Evolutionary conservation across 1,140 invertebrate species (phyloP).

Genomic region (Mamestra configurata): DNA sequence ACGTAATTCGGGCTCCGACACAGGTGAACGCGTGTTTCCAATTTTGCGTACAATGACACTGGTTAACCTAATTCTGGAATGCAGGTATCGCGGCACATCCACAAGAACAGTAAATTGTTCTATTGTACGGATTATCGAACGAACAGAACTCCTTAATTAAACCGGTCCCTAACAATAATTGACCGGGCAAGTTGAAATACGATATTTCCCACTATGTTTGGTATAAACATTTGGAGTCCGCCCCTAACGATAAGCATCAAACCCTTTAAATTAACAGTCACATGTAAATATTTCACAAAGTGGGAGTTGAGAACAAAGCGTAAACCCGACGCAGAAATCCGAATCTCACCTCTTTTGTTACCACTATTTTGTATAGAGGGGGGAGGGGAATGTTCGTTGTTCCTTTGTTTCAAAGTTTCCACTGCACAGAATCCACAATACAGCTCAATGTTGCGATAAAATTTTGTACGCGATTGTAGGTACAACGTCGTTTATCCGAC

Average conservation of each 20-base stretch:
- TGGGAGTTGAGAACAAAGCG: conserved; percentile 10
- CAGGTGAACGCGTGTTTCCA: conserved; percentile 4
- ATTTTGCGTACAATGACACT: background rate
- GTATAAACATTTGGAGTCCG: background rate
- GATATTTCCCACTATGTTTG: conserved; percentile 30
- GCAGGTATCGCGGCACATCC: background rate
- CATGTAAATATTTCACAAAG: conserved; percentile 35
- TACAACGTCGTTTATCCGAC: background rate
- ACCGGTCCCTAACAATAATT: conserved; percentile 29
- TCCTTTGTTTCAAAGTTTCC: conserved; percentile 28
- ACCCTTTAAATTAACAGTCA: conserved; percentile 35
- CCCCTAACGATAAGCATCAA: conserved; percentile 39
- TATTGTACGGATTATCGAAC: background rate
- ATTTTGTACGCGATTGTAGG: conserved; percentile 27
- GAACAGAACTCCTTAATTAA: conserved; percentile 29
- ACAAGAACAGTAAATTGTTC: background rate
- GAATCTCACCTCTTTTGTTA: conserved; percentile 39
- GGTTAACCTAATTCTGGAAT: background rate
- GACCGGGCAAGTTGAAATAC: conserved; percentile 31
- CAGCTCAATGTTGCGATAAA: conserved; percentile 22
- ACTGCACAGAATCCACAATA: conserved; percentile 16
- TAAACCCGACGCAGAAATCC: conserved; percentile 3
- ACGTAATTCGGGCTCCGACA: background rate
- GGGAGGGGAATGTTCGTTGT: background rate
- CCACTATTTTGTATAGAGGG: conserved; percentile 15